phyloP scores from a whole-genome alignment of 2,797 vertebrate genomes.

The Malurus leucopterus region DNA sequence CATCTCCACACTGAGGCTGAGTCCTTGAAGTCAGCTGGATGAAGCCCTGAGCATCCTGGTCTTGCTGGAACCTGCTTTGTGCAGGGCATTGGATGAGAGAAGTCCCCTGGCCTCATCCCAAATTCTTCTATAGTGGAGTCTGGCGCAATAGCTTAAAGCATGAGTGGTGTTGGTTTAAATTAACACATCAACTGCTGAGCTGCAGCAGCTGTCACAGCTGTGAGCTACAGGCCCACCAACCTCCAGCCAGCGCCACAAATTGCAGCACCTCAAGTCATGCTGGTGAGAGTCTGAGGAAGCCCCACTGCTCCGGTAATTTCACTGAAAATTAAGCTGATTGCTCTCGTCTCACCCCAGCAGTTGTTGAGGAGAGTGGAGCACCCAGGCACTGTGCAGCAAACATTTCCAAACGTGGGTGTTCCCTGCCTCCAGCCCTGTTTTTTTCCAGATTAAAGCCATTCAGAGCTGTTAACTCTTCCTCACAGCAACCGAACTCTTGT shows the following conservation, averaged over 20 bases:
- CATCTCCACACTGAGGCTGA: background rate
- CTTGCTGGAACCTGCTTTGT: background rate
- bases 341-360: background rate
- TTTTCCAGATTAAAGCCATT: background rate
- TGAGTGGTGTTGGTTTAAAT: conserved; percentile 1
- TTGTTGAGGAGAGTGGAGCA: background rate
- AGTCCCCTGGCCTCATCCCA: accelerated
- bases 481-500: accelerated
- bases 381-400: accelerated
- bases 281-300: background rate
- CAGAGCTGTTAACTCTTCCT: background rate
- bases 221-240: background rate
- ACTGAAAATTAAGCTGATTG: background rate
- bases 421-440: background rate
- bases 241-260: background rate
- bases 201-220: conserved; percentile 10
- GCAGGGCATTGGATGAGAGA: background rate
- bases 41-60: background rate
- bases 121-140: background rate
- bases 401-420: background rate
- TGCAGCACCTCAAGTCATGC: background rate
- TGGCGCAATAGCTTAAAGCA: background rate
- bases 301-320: background rate
- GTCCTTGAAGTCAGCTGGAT: background rate
- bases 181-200: conserved; percentile 14